Evolutionary conservation across 2,888 invertebrate genomes (phyloP).

Genomic region (Plusia festucae): DNA sequence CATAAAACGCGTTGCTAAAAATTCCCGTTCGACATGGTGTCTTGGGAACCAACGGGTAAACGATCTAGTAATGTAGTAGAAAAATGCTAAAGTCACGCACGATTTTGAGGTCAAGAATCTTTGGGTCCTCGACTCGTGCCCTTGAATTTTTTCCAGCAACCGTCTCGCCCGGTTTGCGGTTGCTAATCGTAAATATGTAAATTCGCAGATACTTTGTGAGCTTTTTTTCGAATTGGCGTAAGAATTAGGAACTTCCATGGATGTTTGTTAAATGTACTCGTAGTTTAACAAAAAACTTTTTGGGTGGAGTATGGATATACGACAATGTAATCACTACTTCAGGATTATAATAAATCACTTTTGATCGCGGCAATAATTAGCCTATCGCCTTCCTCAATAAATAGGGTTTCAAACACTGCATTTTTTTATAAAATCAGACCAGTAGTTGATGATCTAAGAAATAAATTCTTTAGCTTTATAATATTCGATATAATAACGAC

Average conservation of each 20-base stretch:
- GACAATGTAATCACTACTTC: too few species aligned
- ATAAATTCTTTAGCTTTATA: too few species aligned
- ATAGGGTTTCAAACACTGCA: too few species aligned
- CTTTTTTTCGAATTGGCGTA: conserved; percentile 23
- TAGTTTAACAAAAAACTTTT: not conserved
- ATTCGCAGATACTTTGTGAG: conserved; percentile 33
- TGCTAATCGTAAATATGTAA: conserved; percentile 53
- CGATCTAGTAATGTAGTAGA: conserved; percentile 62
- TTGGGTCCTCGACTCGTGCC: conserved; percentile 81
- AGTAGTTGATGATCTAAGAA: too few species aligned
- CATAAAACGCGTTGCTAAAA: conserved; percentile 19
- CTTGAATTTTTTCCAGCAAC: conserved; percentile 82
- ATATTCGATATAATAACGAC: too few species aligned
- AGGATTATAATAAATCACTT: too few species aligned
- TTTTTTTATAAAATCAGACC: too few species aligned
- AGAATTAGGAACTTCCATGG: conserved; percentile 16
- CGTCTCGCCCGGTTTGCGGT: conserved; percentile 47
- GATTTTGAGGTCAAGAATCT: conserved; percentile 83
- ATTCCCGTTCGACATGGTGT: conserved; percentile 29
- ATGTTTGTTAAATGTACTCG: conserved; percentile 1
- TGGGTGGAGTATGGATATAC: not conserved
- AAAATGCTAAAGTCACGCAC: conserved; percentile 63
- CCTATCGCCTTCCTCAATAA: too few species aligned
- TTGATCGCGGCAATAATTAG: too few species aligned
- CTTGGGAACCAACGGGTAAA: conserved; percentile 61